These are phyloP conservation scores for Anagrus nilaparvatae DNA, from an alignment of 1,140 invertebrate species.

Conservation along the genomic window DNA sequence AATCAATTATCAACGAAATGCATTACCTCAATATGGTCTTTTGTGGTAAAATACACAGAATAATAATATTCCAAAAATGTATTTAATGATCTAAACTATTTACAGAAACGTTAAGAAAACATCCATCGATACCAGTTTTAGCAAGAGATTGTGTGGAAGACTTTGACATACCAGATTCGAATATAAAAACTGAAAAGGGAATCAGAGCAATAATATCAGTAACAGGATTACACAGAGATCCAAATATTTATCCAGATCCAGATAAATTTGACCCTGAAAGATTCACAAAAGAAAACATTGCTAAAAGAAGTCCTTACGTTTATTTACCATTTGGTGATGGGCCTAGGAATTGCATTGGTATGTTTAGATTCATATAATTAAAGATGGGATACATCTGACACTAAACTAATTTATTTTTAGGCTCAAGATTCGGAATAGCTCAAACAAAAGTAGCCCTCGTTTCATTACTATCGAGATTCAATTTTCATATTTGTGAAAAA, in stretches of 20 bases:
- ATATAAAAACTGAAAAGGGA: slow-evolving; percentile 32
- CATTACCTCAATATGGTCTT: slow-evolving; percentile 51
- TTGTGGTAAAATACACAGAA: slow-evolving; percentile 33
- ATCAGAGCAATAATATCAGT: slow-evolving; percentile 46
- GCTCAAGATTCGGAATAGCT: slow-evolving; percentile 53
- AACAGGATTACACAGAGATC: slow-evolving; percentile 55
- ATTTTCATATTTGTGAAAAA: neutral
- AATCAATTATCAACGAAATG: slow-evolving; percentile 50
- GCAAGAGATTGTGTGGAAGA: slow-evolving; percentile 37
- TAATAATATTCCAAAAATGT: slow-evolving; percentile 19
- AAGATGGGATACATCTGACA: slow-evolving; percentile 10
- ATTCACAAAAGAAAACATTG: slow-evolving; percentile 42
- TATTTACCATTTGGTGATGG: slow-evolving; percentile 73
- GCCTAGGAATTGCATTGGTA: slow-evolving; percentile 66
- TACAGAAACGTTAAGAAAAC: slow-evolving; percentile 43
- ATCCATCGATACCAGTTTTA: slow-evolving; percentile 40
- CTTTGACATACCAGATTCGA: slow-evolving; percentile 30
- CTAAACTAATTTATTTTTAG: slow-evolving; percentile 42
- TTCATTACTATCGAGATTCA: slow-evolving; percentile 32
- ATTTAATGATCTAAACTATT: slow-evolving; percentile 9
- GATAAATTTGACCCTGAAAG: slow-evolving; percentile 54
- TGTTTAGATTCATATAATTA: slow-evolving; percentile 6
- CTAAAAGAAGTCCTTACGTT: slow-evolving; percentile 40
- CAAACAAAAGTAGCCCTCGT: slow-evolving; percentile 53
- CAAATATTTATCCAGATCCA: slow-evolving; percentile 54